Percentiles rank a stretch among this genome's conserved stretches.
These are phyloP conservation scores for Drosophila oshimai DNA, from an alignment of 1,140 invertebrate genomes.

Conservation along the genomic window DNA sequence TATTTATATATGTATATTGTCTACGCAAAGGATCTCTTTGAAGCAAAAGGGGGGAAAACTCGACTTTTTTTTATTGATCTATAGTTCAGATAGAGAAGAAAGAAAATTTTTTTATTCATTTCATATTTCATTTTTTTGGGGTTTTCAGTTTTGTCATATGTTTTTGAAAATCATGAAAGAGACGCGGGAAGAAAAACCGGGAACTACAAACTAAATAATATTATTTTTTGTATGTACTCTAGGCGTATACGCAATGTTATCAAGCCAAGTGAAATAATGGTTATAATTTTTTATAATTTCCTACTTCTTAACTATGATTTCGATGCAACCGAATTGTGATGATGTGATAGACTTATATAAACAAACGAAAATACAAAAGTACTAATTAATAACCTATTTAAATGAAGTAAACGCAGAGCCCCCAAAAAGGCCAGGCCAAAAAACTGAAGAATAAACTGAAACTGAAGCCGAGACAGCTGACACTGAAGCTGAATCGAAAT, in stretches of 20 bases:
- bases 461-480: slow-evolving; percentile 18
- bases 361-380: slow-evolving; percentile 57
- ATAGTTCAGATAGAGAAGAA: slow-evolving; percentile 1
- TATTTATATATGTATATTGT: slow-evolving; percentile 36
- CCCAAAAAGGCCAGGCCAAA: slow-evolving; percentile 28
- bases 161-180: slow-evolving; percentile 1
- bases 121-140: slow-evolving; percentile 7
- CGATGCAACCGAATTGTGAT: slow-evolving; percentile 77
- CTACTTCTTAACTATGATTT: slow-evolving; percentile 44
- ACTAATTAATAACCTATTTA: slow-evolving; percentile 73
- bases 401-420: slow-evolving; percentile 46
- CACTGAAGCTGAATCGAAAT: slow-evolving; percentile 19
- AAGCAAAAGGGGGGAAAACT: slow-evolving; percentile 32
- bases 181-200: background rate
- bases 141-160: background rate
- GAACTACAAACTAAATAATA: slow-evolving; percentile 6
- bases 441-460: slow-evolving; percentile 19
- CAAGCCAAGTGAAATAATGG: slow-evolving; percentile 1
- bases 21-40: slow-evolving; percentile 66
- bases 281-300: slow-evolving; percentile 34
- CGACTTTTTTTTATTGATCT: slow-evolving; percentile 30
- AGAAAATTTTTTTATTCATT: slow-evolving; percentile 9
- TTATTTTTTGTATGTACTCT: slow-evolving; percentile 18
- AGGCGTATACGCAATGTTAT: slow-evolving; percentile 3
- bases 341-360: slow-evolving; percentile 81